Conservation (phyloP, 2,888 invertebrate species). For the Spodoptera picta region DNA sequence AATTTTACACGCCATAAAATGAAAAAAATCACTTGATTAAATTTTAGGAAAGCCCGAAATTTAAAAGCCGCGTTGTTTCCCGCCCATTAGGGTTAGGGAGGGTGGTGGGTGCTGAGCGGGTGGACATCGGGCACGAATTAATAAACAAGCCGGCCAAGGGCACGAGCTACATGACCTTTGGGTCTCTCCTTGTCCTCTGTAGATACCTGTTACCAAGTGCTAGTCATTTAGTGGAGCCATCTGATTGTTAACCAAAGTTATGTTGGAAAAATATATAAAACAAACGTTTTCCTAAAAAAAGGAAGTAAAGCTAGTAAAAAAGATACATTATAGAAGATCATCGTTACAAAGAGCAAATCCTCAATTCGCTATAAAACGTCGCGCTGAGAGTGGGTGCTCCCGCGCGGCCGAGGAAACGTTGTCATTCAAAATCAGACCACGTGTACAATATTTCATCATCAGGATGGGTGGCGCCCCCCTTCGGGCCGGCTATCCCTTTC, state of each 20-base stretch:
- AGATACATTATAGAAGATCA: conserved; percentile 69
- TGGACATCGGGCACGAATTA: conserved; percentile 82
- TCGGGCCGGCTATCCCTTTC: conserved; percentile 66
- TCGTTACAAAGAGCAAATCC: conserved; percentile 77
- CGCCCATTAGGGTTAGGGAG: conserved; percentile 82
- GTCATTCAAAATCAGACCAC: conserved; percentile 93
- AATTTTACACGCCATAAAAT: conserved; percentile 72
- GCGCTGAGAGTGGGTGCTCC: conserved; percentile 78
- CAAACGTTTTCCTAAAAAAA: conserved; percentile 7
- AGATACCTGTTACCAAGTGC: conserved; percentile 62
- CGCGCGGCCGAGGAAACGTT: conserved; percentile 88
- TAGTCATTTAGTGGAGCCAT: conserved; percentile 18
- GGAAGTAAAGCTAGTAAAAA: conserved; percentile 51
- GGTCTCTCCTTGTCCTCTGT: conserved; percentile 73
- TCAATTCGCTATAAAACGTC: conserved; percentile 83
- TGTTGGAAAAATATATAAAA: conserved; percentile 5
- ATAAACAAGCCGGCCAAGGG: conserved; percentile 86
- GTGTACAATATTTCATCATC: conserved; percentile 93
- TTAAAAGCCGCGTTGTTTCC: conserved; percentile 83
- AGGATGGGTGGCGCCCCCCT: conserved; percentile 79
- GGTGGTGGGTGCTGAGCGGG: conserved; percentile 72
- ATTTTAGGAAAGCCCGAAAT: conserved; percentile 77
- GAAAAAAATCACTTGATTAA: conserved; percentile 77
- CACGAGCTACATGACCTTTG: conserved; percentile 76
- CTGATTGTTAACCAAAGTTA: conserved; percentile 7